Conservation (phyloP, 2,888 invertebrate genomes). For the Parnassius glacialis region DNA sequence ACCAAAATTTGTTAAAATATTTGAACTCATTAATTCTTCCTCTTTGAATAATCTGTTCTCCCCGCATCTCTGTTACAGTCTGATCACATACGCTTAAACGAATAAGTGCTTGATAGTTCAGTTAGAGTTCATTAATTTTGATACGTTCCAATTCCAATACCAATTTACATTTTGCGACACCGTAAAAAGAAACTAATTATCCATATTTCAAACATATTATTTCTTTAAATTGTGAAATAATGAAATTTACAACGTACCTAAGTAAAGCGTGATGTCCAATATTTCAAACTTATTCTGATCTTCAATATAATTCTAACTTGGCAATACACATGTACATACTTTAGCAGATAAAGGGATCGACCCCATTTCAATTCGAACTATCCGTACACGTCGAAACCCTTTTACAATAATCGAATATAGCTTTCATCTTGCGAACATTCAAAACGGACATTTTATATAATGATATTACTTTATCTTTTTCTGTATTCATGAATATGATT, state of each 20-base stretch:
- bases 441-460: slow-evolving; percentile 55
- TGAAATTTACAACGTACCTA: slow-evolving; percentile 11
- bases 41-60: too few relatives aligned
- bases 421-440: slow-evolving; percentile 60
- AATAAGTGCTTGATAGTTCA: too few relatives aligned
- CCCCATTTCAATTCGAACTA: slow-evolving; percentile 56
- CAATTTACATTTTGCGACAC: too few relatives aligned
- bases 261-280: slow-evolving; percentile 10
- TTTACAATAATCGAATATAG: slow-evolving; percentile 68
- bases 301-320: slow-evolving; percentile 21
- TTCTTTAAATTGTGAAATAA: slow-evolving; percentile 7
- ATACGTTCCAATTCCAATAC: too few relatives aligned
- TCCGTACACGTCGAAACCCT: slow-evolving; percentile 63
- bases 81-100: too few relatives aligned
- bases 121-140: too few relatives aligned
- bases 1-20: too few relatives aligned
- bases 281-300: slow-evolving; percentile 24
- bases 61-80: too few relatives aligned
- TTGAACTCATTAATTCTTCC: too few relatives aligned
- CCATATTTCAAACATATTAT: too few relatives aligned
- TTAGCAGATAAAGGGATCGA: slow-evolving; percentile 43
- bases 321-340: slow-evolving; percentile 36
- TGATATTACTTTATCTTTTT: slow-evolving; percentile 46
- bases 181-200: too few relatives aligned
- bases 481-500: slow-evolving; percentile 24